Evolutionary conservation across 2,888 invertebrate species (phyloP), one percentile per base, ranked within the genome.

Genomic region (Drosophila flavopinicola): DNA sequence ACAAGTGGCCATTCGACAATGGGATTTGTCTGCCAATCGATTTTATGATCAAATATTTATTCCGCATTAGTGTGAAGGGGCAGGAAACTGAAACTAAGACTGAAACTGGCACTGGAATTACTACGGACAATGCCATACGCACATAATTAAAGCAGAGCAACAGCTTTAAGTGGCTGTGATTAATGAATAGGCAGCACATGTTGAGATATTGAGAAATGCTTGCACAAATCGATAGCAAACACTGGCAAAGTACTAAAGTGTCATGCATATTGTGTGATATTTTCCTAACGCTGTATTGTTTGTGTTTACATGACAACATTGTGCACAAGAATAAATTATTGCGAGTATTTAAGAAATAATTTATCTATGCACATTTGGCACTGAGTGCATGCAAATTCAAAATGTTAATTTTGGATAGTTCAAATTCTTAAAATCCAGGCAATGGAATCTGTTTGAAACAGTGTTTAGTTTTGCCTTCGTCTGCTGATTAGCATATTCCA

Each of bases 31-130:
- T n/a, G 51, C 52, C 58, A 64, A 83, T 80, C 78, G 82, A 80
- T 84, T 75, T 68, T 75, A 57, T 80, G 85, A 84, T 84, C 78
- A 80, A 84, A 84, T 84, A 84, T 80, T 73, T 80, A 73, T 57
- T 49, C 35, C 56, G 63, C 41, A 64, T 41, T 57, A 35, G 13
- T 7, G n/a, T 13, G 3, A 23, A 23, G 32, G 17, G 41, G 30
- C n/a, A 11, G 10, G 6, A 44, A 25, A 5, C n/a, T n/a, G n/a
- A n/a, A n/a, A n/a, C n/a, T n/a, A n/a, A n/a, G n/a, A n/a, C n/a
- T n/a, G n/a, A n/a, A n/a, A n/a, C n/a, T n/a, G n/a, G n/a, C n/a
- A 9, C 20, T n/a, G 24, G 51, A 74, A 76, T 66, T 78, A 49
- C 15, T 15, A 20, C 20, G 24, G 6, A n/a, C 47, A 52, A 11